phyloP scores from a whole-genome alignment of 2,888 invertebrate species.

The Lycocerus yunnanus region DNA sequence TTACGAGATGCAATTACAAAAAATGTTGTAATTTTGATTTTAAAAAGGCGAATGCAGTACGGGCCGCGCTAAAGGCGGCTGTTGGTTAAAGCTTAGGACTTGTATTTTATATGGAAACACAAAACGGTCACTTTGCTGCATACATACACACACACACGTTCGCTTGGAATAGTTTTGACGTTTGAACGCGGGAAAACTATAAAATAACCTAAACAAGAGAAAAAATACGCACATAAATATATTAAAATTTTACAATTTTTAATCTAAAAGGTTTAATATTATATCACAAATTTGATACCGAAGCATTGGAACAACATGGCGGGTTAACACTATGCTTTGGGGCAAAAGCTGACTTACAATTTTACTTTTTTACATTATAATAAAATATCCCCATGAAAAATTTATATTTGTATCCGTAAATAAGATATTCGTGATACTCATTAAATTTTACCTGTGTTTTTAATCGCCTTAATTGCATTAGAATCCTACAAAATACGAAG shows the following conservation, averaged over 20 bases:
- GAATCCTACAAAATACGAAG: conserved; percentile 57
- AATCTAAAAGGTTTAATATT: conserved; percentile 32
- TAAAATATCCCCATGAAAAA: conserved; percentile 18
- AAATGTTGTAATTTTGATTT: not conserved
- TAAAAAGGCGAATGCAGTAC: conserved; percentile 41
- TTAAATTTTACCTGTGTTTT: conserved; percentile 55
- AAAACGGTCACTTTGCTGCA: conserved; percentile 47
- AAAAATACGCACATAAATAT: conserved; percentile 57
- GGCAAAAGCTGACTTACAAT: conserved; percentile 51
- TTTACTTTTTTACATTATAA: conserved; percentile 38
- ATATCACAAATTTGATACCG: conserved; percentile 54
- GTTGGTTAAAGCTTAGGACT: conserved; percentile 35
- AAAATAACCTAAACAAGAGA: conserved; percentile 54
- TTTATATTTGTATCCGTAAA: conserved; percentile 18
- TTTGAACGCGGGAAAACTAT: conserved; percentile 59
- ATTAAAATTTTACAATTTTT: conserved; percentile 42
- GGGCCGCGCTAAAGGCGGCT: conserved; percentile 40
- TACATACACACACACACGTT: conserved; percentile 42
- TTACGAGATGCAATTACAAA: not conserved
- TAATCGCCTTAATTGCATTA: conserved; percentile 55
- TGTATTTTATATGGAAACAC: conserved; percentile 32
- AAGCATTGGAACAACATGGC: conserved; percentile 73
- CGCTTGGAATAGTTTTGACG: conserved; percentile 50
- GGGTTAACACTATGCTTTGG: conserved; percentile 61
- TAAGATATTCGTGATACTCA: conserved; percentile 14